Base-by-base conservation (phyloP, 2,888 invertebrate species). In the Luffia ferchaultella region DNA sequence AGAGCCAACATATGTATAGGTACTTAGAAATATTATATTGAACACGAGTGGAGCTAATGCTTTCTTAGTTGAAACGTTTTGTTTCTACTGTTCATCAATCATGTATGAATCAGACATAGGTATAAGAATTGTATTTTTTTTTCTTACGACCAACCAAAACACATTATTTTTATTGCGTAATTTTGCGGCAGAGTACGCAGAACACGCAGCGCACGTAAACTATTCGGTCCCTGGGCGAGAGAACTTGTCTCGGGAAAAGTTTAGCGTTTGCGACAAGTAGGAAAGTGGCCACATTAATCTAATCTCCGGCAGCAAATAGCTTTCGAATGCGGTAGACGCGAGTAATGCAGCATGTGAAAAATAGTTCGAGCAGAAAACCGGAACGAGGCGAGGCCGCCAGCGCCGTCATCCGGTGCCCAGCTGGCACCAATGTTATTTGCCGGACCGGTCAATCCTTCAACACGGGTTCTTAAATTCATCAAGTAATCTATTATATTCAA, bases 261-360 rank as follows among this genome's bases (percentile, higher is more conserved):
- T 70, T 65, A 58, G 68, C 70, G 75, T 72, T 68, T 65, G 65
- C 67, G 73, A 76, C 76, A 74, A 73, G 76, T 70, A 74, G 71
- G 77, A 78, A 80, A 80, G 77, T 80, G 76, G 75, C 68, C 70
- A 74, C 78, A 80, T 80, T 78, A 80, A 82, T 80, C 77, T 78
- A 77, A 77, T 79, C 72, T 67, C 71, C 68, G 68, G 68, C 69
- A 70, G 73, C 71, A 71, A 77, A 76, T 73, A 76, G 77, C 73
- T 76, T 75, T 74, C 72, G 68, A 75, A 74, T 74, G 75, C 72
- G 75, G 76, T 70, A 72, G 73, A 70, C 71, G 75, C 67, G 75
- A 73, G 72, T 77, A 80, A 79, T 78, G 78, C 76, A 70, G 73
- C 77, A 77, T 76, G 68, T 65, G 70, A 70, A 68, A 68, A 67